These are phyloP conservation scores for Lacerta agilis DNA, from an alignment of 2,797 vertebrate genomes.

Conservation along the genomic window DNA sequence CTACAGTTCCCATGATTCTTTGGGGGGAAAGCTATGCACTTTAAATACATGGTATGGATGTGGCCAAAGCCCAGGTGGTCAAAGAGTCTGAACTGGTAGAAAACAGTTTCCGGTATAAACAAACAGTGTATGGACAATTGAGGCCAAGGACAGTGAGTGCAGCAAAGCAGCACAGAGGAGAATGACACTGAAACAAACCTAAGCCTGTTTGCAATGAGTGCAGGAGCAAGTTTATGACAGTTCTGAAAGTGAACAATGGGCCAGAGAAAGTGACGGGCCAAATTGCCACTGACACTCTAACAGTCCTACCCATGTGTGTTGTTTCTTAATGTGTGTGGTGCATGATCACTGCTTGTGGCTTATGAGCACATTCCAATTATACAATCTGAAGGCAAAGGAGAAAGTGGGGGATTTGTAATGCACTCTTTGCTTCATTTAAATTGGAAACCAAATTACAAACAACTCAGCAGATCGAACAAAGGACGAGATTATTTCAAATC, in stretches of 20 bases:
- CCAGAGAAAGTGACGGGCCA: too few relatives aligned
- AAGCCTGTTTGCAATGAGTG: background rate
- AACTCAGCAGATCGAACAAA: constrained; percentile 3
- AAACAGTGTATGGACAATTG: background rate
- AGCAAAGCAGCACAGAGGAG: background rate
- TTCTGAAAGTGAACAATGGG: background rate
- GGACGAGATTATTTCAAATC: constrained; percentile 9
- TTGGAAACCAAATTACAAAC: constrained; percentile 7
- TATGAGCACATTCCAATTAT: background rate
- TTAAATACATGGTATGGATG: too few relatives aligned
- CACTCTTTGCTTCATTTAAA: constrained; percentile 7
- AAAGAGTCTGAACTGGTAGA: background rate
- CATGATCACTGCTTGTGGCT: background rate
- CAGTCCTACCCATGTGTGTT: background rate
- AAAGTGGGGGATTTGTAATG: constrained; percentile 2
- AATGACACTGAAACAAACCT: background rate
- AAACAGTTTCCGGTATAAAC: background rate
- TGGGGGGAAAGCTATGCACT: too few relatives aligned
- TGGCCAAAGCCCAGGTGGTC: background rate
- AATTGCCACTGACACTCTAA: too few relatives aligned
- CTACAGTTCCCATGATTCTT: too few relatives aligned
- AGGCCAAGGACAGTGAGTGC: background rate
- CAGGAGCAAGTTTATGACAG: background rate
- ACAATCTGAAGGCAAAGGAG: background rate
- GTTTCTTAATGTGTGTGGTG: background rate